Base-by-base conservation (phyloP, 2,797 vertebrate species). In the Tenualosa ilisha region DNA sequence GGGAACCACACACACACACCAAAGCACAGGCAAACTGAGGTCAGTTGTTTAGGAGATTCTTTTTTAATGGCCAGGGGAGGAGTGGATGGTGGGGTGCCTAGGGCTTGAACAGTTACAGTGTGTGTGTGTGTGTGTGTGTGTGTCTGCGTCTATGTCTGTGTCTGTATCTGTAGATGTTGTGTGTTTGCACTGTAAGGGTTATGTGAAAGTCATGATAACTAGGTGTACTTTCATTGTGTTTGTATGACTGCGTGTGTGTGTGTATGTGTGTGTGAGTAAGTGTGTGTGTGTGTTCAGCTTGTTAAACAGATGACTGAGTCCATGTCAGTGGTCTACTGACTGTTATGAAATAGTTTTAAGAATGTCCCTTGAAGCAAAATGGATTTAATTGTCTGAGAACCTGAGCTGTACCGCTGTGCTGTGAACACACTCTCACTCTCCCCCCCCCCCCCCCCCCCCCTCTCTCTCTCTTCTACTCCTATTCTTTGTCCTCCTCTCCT, bases 41-140 rank as follows among this genome's bases (percentile, higher is more conserved):
- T 92, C 86, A 89, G 94, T 95, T 95, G 93, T 94, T 91, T 94
- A 95, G 95, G 94, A 95, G 91, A 94, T 91, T 92, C 92, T 94
- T 54, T 15, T 54, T 54, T n/a, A 0, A 8, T 94, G 92, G 94
- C 94, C 93, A 91, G 93, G 92, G 93, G 89, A 93, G 91, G 91
- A 87, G 89, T 91, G 90, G 91, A 91, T 91, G 92, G 89, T 92
- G 88, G 9, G 50, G 50, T 51, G 50, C 50, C 50, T 7, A 51
- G 50, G 7, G 50, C 50, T 51, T 51, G 50, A 51, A 56, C 15
- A 56, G 20, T 56, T 17, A 56, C 15, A 0, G 20, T 51, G 26
- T 56, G 17, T 53, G 26, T 37, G 68, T n/a, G 40, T 81, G 15
- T 37, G 13, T 75, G 31, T 22, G 7, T 37, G 68, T n/a, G 40